phyloP scores from a whole-genome alignment of 1,140 invertebrate genomes.

The Drosophila kanapiae region DNA sequence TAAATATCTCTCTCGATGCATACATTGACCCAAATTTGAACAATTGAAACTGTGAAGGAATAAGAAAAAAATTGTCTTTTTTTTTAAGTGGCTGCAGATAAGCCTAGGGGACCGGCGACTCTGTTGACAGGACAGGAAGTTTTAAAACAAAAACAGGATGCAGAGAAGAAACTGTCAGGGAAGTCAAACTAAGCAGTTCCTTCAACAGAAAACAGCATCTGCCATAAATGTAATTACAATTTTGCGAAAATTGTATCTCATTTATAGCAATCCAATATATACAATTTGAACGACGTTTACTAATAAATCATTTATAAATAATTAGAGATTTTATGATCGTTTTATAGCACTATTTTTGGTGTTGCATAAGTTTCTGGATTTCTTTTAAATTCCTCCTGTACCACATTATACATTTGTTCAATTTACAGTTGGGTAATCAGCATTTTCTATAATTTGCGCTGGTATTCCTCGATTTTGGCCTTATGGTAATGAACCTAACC shows the following conservation, averaged over 20 bases:
- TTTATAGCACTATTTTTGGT: too few relatives aligned
- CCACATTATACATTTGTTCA: not conserved
- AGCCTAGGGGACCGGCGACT: conserved; percentile 32
- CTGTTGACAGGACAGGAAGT: conserved; percentile 42
- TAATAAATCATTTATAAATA: not conserved
- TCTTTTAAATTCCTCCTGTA: not conserved
- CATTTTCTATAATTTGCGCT: not conserved
- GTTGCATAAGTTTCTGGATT: too few relatives aligned
- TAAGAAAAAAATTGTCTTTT: conserved; percentile 25
- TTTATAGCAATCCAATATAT: not conserved
- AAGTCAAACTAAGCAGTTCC: conserved; percentile 7
- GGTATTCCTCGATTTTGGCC: conserved; percentile 7
- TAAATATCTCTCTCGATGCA: conserved; percentile 34
- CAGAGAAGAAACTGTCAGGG: conserved; percentile 5
- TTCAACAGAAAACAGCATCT: not conserved
- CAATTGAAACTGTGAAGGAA: conserved; percentile 64
- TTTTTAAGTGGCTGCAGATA: conserved; percentile 43
- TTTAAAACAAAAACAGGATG: conserved; percentile 14
- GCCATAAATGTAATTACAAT: conserved; percentile 7
- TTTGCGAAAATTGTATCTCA: not conserved
- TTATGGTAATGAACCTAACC: conserved; percentile 9
- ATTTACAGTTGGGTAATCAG: not conserved
- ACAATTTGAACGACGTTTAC: too few relatives aligned
- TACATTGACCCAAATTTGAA: conserved; percentile 72
- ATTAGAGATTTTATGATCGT: not conserved